Percentiles rank a stretch among this genome's conserved stretches.
Evolutionary conservation across 2,113 vertebrate species (phyloP).

Genomic region (Sylvilagus bachmani): DNA sequence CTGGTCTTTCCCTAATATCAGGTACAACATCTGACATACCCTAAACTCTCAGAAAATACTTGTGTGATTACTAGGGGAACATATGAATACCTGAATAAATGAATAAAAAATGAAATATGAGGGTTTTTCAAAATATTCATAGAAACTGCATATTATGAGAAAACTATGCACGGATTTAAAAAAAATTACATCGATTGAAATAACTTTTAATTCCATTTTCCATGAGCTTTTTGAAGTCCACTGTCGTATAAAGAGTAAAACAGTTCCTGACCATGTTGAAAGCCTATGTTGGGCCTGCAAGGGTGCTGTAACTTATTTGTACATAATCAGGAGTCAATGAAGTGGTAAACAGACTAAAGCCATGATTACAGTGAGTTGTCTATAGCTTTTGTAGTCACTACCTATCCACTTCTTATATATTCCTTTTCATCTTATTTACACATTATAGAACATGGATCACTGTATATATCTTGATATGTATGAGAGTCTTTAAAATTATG

Average conservation of each 20-base stretch:
- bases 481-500: too few relatives aligned
- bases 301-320: not conserved
- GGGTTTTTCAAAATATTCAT: too few relatives aligned
- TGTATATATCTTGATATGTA: not conserved
- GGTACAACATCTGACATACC: not conserved
- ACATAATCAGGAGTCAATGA: not conserved
- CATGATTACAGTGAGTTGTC: not conserved
- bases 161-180: too few relatives aligned
- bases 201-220: too few relatives aligned
- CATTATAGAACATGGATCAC: not conserved
- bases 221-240: too few relatives aligned
- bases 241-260: not conserved
- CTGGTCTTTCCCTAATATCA: not conserved
- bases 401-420: not conserved
- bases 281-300: not conserved
- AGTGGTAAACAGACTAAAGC: not conserved
- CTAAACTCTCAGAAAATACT: not conserved
- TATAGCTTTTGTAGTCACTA: not conserved
- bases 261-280: not conserved
- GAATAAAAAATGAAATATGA: not conserved
- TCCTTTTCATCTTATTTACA: not conserved
- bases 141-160: too few relatives aligned
- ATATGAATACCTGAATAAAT: constrained; percentile 16
- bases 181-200: too few relatives aligned
- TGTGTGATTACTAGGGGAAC: constrained; percentile 3